Evolutionary conservation across 2,888 invertebrate genomes (phyloP).

Genomic region (Drosophila neotestacea): DNA sequence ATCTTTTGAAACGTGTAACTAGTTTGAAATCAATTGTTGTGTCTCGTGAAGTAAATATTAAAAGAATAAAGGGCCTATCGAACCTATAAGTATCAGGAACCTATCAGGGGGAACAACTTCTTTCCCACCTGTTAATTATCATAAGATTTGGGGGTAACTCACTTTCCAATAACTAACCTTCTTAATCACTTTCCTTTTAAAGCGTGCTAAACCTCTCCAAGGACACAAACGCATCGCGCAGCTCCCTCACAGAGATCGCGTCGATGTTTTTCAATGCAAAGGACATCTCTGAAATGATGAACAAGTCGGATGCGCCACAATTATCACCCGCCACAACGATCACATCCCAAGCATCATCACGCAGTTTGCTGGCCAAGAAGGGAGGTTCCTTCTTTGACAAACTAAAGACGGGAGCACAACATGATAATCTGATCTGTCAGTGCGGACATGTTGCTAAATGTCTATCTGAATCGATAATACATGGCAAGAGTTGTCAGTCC

Average conservation of each 20-base stretch:
- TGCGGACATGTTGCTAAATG: constrained; percentile 93
- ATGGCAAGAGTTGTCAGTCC: constrained; percentile 89
- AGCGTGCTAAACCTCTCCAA: constrained; percentile 84
- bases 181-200: background rate
- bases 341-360: constrained; percentile 71
- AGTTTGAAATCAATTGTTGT: too few relatives aligned
- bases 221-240: constrained; percentile 81
- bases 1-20: too few relatives aligned
- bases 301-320: constrained; percentile 75
- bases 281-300: constrained; percentile 76
- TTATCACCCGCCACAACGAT: constrained; percentile 78
- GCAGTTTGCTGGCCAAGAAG: constrained; percentile 75
- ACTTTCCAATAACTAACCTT: background rate
- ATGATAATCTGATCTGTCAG: constrained; percentile 88
- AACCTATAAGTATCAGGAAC: too few relatives aligned
- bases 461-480: constrained; percentile 92
- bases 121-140: too few relatives aligned
- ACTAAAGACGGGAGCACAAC: constrained; percentile 90
- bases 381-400: constrained; percentile 93
- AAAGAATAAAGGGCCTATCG: background rate
- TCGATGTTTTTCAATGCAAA: constrained; percentile 84
- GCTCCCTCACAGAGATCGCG: constrained; percentile 87
- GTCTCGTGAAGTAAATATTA: too few relatives aligned
- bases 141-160: background rate
- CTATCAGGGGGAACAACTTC: too few relatives aligned